Conservation (phyloP, 2,797 vertebrate species). For the Psittacula echo region DNA sequence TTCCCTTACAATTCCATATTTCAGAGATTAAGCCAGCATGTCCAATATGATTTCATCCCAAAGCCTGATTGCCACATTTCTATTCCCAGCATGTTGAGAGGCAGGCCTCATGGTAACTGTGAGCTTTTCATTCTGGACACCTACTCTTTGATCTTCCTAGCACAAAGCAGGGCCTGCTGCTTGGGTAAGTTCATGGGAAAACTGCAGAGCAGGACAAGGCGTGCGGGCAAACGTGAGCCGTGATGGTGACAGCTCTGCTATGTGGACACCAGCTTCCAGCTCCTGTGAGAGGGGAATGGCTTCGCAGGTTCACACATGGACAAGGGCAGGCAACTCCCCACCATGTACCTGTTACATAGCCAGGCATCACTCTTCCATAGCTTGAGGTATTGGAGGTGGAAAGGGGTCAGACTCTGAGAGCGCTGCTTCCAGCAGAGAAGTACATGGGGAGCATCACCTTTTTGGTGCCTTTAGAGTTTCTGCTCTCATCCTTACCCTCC, state of each 20-base stretch:
- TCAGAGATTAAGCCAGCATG: slow-evolving; percentile 59
- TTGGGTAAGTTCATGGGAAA: slow-evolving; percentile 1
- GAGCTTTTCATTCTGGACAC: slow-evolving; percentile 39
- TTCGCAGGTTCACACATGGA: no score
- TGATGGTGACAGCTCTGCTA: background rate
- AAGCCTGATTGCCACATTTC: slow-evolving; percentile 62
- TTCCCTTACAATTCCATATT: slow-evolving; percentile 62
- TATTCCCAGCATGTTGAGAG: slow-evolving; percentile 40
- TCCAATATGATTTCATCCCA: slow-evolving; percentile 61
- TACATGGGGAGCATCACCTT: background rate
- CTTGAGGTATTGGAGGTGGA: background rate
- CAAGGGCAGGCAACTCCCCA: background rate
- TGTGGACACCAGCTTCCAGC: background rate
- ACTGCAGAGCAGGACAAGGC: background rate
- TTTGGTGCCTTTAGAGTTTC: background rate
- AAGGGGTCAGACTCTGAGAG: background rate
- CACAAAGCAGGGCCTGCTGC: background rate
- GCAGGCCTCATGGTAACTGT: background rate
- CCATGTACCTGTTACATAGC: no score
- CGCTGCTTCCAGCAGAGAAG: background rate
- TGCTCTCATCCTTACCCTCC: background rate
- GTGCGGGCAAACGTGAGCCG: fast-evolving
- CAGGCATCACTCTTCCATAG: background rate
- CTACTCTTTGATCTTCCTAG: slow-evolving; percentile 48
- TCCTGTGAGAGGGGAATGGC: background rate